Evolutionary conservation across 2,113 vertebrate genomes (phyloP), one percentile per base, ranked within the genome.

Genomic region (Myotis yumanensis): DNA sequence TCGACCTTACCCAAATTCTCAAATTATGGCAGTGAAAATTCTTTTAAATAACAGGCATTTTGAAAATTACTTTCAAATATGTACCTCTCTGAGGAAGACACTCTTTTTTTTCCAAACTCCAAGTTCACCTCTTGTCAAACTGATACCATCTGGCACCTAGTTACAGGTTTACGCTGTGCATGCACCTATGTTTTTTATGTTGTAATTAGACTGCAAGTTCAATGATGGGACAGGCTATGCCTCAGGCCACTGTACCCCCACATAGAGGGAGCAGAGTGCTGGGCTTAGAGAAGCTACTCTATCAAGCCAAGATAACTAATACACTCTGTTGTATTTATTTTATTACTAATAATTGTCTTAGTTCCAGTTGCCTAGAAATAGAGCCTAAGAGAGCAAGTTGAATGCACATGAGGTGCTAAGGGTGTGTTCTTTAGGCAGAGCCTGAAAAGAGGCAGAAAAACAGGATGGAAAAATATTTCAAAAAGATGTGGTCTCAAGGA

Each of bases 21-120:
- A 57, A 89, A 51, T 73, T 73, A 73, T 18, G 11, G 20, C 69
- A 66, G 23, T 82, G 32, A 95, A 68, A 25, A 73, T 90, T 81
- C 25, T 71, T 91, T 81, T 80, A 64, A 84, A 54, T 59, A 80
- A 81, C 11, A 79, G 86, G 12, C 17, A 95, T 80, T 89, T 80
- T 92, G 12, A 92, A 54, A 71, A 5, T 37, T 83, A 77, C 52
- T 92, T 79, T 79, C 52, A 77, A 73, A 48, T 73, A 40, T 43
- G 9, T 40, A 81, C 9, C 8, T 85, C 32, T 81, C 30, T 59
- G 18, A 94, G 48, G 3, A 37, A 54, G 32, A 52, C 7, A 30
- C 5, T 92, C 0, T 18, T 83, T 57, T 83, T 37, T 89, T 28
- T 23, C 86, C 73, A 6, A 86, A 51, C 17, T 77, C 11, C 22